Conservation (phyloP, 1,140 invertebrate genomes). For the Sesamia nonagrioides region DNA sequence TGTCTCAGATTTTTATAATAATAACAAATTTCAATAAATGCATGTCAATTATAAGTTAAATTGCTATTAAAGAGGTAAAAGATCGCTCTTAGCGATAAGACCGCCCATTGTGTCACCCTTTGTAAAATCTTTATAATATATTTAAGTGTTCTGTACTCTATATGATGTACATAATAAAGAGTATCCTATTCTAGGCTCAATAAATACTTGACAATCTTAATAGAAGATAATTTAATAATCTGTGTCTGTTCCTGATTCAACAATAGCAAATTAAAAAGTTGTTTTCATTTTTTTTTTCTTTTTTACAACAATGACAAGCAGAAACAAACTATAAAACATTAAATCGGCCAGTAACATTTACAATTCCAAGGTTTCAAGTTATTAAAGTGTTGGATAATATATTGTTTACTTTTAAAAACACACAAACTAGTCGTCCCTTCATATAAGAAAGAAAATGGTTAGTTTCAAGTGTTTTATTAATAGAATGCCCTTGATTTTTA, state of each 20-base stretch:
- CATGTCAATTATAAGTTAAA: too few species aligned
- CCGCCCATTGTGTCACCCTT: too few species aligned
- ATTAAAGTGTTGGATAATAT: slow-evolving; percentile 13
- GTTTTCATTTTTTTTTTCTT: background rate
- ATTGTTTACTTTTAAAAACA: slow-evolving; percentile 39
- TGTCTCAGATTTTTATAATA: too few species aligned
- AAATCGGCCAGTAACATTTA: slow-evolving; percentile 37
- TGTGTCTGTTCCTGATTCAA: background rate
- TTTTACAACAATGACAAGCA: background rate
- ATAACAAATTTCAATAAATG: too few species aligned
- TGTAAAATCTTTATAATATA: too few species aligned
- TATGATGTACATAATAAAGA: too few species aligned
- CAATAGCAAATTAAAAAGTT: background rate
- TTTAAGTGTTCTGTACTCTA: too few species aligned
- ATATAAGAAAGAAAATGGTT: slow-evolving; percentile 42
- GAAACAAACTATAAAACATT: slow-evolving; percentile 9
- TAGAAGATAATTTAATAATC: background rate
- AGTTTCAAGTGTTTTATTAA: slow-evolving; percentile 42
- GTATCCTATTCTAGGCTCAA: too few species aligned
- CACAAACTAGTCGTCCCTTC: slow-evolving; percentile 30
- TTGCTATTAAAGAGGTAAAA: too few species aligned
- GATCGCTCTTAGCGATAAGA: too few species aligned
- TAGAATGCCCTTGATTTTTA: slow-evolving; percentile 41
- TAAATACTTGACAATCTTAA: too few species aligned
- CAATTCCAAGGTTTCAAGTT: slow-evolving; percentile 40